Base-by-base conservation (phyloP, 2,797 vertebrate genomes). In the Pipistrellus nathusii region DNA sequence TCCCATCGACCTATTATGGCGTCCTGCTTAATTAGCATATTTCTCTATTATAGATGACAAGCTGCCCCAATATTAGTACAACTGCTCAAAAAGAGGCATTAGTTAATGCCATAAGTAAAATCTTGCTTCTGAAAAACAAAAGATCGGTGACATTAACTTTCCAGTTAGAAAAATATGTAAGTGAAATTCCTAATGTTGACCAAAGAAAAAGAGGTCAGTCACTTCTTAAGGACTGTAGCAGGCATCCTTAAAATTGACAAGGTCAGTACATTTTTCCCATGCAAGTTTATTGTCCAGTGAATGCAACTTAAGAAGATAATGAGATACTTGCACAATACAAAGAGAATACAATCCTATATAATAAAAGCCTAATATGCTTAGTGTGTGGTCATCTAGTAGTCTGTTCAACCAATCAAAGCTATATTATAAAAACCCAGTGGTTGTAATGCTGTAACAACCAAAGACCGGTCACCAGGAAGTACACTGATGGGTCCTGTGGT, bases 181-280 rank as follows among this genome's bases (percentile, higher is more conserved):
- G 27, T 72, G 69, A 83, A 30, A 48, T 90, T 94, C 12, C 57
- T 69, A 89, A 94, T 89, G 46, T 86, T 84, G 41, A 81, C 75
- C 27, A 57, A 41, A 51, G 17, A 46, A 73, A 51, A 68, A 82
- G 35, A 32, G n/a, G 1, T 14, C 25, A 73, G 2, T 41, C 46
- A 76, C 48, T 90, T 94, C 48, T 91, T 51, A 64, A 80, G 90
- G 35, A 82, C 72, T 69, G 18, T 5, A 93, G 55, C 92, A 23
- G 30, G 0, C 7, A 62, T n/a, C 20, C 27, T 41, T 77, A 53
- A 8, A 41, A 18, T 38, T 89, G 21, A 27, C 20, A 89, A 76
- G 17, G 41, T 53, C 30, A 78, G n/a, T 46, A 80, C 1, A 69
- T 78, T 55, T 77, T 53, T 3, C 48, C 1, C 8, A 20, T 7